phyloP scores from a whole-genome alignment of 2,888 invertebrate species.

The Gymnoscelis rufifasciata region DNA sequence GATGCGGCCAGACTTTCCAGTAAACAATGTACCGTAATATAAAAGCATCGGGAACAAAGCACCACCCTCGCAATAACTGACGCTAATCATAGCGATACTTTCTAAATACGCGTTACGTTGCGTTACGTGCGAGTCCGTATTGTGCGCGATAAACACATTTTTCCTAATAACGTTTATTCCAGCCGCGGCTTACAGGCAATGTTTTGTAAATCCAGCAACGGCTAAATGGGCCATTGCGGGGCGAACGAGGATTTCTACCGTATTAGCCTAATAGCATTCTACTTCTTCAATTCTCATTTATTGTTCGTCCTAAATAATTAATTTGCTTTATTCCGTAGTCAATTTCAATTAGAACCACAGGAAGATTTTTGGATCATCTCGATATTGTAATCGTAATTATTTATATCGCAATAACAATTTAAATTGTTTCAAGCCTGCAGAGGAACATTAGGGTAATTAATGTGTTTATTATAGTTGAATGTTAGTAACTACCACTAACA shows the following conservation, averaged over 20 bases:
- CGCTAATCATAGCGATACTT: conserved; percentile 25
- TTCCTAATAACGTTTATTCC: conserved; percentile 69
- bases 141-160: conserved; percentile 53
- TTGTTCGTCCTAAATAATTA: conserved; percentile 43
- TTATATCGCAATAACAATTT: conserved; percentile 17
- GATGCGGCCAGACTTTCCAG: conserved; percentile 3
- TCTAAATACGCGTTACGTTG: conserved; percentile 42
- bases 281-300: conserved; percentile 65
- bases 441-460: conserved; percentile 22
- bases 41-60: conserved; percentile 18
- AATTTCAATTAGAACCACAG: conserved; percentile 15
- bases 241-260: conserved; percentile 59
- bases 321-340: conserved; percentile 14
- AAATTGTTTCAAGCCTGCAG: conserved; percentile 20
- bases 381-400: conserved; percentile 19
- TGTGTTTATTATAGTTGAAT: conserved; percentile 12
- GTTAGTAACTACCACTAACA: conserved; percentile 6
- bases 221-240: conserved; percentile 68
- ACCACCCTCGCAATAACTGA: conserved; percentile 20
- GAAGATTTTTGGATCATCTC: conserved; percentile 20
- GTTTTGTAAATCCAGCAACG: conserved; percentile 65
- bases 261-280: conserved; percentile 65
- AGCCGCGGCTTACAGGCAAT: conserved; percentile 53
- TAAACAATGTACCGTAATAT: conserved; percentile 11
- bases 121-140: conserved; percentile 19